A percentile compares a stretch with the other conserved stretches of the same genome.
phyloP scores from a whole-genome alignment of 2,888 invertebrate genomes.

The Drosophila anomelani region DNA sequence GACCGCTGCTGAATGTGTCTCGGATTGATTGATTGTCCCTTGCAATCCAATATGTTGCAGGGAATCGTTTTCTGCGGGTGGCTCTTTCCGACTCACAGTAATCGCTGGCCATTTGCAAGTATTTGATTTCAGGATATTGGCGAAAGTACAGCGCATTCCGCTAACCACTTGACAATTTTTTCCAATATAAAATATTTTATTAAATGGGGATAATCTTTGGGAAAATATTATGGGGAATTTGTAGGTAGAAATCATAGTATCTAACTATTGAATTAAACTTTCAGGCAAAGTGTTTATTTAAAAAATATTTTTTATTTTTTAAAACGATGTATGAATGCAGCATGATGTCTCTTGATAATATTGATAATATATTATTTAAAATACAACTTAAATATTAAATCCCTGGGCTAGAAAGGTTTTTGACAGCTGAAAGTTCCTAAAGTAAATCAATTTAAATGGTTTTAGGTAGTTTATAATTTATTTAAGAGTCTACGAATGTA shows the following conservation, averaged over 20 bases:
- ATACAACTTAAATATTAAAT: neutral
- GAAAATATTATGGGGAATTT: neutral
- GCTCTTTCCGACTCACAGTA: slow-evolving; percentile 16
- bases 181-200: neutral
- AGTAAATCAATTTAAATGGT: neutral
- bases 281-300: no score
- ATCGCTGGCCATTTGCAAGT: slow-evolving; percentile 29
- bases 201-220: no score
- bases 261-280: neutral
- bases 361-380: neutral
- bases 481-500: neutral
- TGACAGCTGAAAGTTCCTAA: no score
- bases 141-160: slow-evolving; percentile 4
- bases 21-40: slow-evolving; percentile 48
- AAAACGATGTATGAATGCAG: neutral
- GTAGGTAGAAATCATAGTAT: neutral
- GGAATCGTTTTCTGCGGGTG: slow-evolving; percentile 40
- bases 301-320: no score
- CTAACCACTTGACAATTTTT: slow-evolving; percentile 26
- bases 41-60: slow-evolving; percentile 48
- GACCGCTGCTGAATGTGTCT: slow-evolving; percentile 46
- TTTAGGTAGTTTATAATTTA: neutral
- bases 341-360: neutral
- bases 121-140: slow-evolving; percentile 28
- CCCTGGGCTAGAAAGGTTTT: no score